These are phyloP conservation scores for Pseudococcus longispinus DNA, from an alignment of 2,888 invertebrate species.

Conservation along the genomic window DNA sequence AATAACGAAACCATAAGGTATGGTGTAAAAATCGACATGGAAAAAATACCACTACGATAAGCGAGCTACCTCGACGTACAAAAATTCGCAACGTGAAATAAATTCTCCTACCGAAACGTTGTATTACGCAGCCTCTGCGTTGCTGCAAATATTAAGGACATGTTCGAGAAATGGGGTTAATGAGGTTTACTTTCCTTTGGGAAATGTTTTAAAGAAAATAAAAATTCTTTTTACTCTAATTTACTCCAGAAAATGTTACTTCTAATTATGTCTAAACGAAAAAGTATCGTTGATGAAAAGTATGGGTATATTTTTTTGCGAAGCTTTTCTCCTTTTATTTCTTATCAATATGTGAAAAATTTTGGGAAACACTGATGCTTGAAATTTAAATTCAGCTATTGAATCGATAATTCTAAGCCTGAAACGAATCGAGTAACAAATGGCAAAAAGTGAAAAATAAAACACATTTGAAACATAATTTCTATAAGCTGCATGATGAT, in stretches of 20 bases:
- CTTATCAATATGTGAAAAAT: background rate
- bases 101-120: background rate
- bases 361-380: background rate
- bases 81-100: background rate
- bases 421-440: background rate
- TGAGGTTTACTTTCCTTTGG: conserved; percentile 15
- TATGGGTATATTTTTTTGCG: background rate
- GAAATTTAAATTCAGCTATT: background rate
- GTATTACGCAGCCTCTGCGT: background rate
- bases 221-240: conserved; percentile 25
- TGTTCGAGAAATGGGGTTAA: conserved; percentile 29
- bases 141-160: background rate
- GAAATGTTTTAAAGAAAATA: conserved; percentile 36
- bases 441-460: conserved; percentile 30
- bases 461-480: conserved; percentile 35
- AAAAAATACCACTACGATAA: background rate
- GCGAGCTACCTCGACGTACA: background rate
- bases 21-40: background rate
- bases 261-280: conserved; percentile 1
- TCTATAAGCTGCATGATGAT: conserved; percentile 20
- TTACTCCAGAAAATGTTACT: conserved; percentile 20
- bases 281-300: background rate
- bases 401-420: background rate
- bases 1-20: background rate
- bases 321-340: background rate